Evolutionary conservation across 1,140 invertebrate genomes (phyloP).

Genomic region (Anastatus disparis): DNA sequence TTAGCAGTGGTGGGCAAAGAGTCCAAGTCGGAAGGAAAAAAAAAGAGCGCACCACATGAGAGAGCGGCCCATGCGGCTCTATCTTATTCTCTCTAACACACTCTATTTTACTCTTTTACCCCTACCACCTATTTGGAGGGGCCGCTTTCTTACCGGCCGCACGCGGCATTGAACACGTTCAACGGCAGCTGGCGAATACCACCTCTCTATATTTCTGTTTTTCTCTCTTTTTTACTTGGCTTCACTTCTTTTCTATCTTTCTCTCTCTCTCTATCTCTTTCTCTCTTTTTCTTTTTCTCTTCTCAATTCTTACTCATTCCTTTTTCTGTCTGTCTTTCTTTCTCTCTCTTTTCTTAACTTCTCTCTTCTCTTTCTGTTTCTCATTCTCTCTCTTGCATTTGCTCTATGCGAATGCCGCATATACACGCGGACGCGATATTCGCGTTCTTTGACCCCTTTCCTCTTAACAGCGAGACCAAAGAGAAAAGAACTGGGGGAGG

Average conservation of each 20-base stretch:
- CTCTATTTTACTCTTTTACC: not conserved
- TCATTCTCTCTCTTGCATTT: slow-evolving; percentile 2
- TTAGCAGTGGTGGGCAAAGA: not conserved
- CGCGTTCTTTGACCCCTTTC: slow-evolving; percentile 62
- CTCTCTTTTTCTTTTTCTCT: slow-evolving; percentile 16
- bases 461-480: slow-evolving; percentile 21
- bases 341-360: slow-evolving; percentile 4
- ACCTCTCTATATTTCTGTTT: slow-evolving; percentile 17
- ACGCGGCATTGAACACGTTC: slow-evolving; percentile 66
- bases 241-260: no score
- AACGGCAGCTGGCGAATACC: slow-evolving; percentile 67
- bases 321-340: not conserved
- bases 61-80: slow-evolving; percentile 30
- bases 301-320: not conserved
- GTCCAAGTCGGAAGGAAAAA: slow-evolving; percentile 29
- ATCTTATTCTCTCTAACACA: slow-evolving; percentile 16
- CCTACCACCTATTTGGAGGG: slow-evolving; percentile 35
- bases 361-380: slow-evolving; percentile 17
- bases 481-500: not conserved
- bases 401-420: not conserved
- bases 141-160: slow-evolving; percentile 59
- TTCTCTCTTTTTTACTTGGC: slow-evolving; percentile 16
- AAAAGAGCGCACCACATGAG: slow-evolving; percentile 10
- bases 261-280: slow-evolving; percentile 7
- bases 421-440: slow-evolving; percentile 43